These are phyloP conservation scores for Zosterops japonicus DNA, from an alignment of 2,113 vertebrate genomes.

Conservation along the genomic window DNA sequence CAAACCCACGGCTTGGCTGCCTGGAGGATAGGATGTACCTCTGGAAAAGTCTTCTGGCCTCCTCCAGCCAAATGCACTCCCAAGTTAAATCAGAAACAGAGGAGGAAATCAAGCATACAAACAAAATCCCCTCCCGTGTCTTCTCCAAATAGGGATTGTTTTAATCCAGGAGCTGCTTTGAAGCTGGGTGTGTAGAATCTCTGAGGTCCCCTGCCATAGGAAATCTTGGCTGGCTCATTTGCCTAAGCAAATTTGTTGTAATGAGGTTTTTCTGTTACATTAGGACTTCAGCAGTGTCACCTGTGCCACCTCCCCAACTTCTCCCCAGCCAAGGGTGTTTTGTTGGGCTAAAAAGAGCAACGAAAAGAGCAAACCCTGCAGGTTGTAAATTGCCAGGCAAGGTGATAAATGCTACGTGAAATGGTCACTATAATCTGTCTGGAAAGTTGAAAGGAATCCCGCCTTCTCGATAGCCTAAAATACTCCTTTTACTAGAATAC, in stretches of 20 bases:
- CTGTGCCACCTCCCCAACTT: neutral
- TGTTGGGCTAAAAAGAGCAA: neutral
- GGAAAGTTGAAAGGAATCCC: neutral
- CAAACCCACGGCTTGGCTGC: neutral
- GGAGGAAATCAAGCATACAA: neutral
- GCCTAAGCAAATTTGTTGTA: neutral
- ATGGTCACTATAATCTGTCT: neutral
- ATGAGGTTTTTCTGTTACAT: neutral
- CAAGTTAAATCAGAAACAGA: neutral
- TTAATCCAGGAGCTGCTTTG: neutral
- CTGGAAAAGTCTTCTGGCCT: neutral
- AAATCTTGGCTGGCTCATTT: neutral
- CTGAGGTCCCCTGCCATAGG: neutral
- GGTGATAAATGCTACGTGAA: neutral
- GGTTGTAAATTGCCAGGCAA: slow-evolving; percentile 9
- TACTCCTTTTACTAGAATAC: neutral
- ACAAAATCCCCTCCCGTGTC: neutral
- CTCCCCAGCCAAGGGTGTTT: neutral
- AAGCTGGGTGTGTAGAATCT: neutral
- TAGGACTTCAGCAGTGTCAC: neutral
- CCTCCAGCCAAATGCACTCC: neutral
- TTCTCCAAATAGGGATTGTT: neutral
- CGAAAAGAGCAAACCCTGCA: neutral
- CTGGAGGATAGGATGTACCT: neutral
- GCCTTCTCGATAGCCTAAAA: neutral